Conservation (phyloP, 2,797 vertebrate genomes). For the Tympanoctomys barrerae region DNA sequence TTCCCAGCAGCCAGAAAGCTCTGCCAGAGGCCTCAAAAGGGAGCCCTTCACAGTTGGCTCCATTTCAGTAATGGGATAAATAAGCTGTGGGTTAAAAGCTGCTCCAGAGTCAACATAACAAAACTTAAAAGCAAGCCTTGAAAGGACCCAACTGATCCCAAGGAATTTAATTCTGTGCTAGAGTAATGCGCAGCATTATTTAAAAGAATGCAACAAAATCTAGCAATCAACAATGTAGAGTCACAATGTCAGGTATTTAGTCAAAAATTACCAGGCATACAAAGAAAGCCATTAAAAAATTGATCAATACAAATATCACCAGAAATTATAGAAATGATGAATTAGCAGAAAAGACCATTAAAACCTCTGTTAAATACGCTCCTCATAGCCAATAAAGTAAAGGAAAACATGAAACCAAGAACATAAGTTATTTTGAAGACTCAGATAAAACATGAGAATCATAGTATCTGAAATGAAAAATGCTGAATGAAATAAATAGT, state of each 20-base stretch:
- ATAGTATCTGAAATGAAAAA: background rate
- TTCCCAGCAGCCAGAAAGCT: background rate
- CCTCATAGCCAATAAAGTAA: background rate
- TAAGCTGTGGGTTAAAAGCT: background rate
- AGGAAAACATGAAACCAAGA: slow-evolving; percentile 21
- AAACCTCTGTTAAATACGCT: background rate
- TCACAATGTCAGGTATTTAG: background rate
- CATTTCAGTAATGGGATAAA: background rate
- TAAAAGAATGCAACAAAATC: too few relatives aligned
- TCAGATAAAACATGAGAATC: background rate
- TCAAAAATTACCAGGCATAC: background rate
- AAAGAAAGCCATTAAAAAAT: slow-evolving; percentile 9
- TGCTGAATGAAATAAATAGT: background rate
- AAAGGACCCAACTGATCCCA: background rate
- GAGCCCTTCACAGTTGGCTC: background rate
- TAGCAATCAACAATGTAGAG: background rate
- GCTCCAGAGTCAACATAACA: background rate
- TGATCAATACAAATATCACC: background rate
- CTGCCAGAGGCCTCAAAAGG: background rate
- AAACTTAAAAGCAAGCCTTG: background rate
- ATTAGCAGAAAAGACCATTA: background rate
- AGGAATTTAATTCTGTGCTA: background rate
- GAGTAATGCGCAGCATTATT: background rate
- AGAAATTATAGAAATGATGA: slow-evolving; percentile 33
- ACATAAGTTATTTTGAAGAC: background rate